Evolutionary conservation across 2,888 invertebrate species (phyloP).

Genomic region (Branchellion lobata): DNA sequence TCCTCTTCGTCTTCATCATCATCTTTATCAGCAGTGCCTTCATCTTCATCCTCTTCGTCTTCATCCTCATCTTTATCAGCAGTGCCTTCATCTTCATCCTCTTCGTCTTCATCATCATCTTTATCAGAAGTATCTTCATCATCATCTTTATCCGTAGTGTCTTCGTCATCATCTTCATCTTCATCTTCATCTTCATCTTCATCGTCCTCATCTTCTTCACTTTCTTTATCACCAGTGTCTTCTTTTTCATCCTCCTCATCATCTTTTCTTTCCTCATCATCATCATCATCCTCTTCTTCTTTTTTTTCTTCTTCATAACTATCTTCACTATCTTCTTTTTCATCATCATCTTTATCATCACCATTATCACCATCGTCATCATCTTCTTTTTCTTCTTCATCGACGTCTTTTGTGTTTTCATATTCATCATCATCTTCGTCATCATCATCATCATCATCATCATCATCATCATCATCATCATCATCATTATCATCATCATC

Average conservation of each 20-base stretch:
- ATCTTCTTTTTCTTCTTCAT: slow-evolving; percentile 12
- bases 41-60: slow-evolving; percentile 17
- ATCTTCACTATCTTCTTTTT: neutral
- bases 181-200: slow-evolving; percentile 8
- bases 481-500: slow-evolving; percentile 23
- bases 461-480: slow-evolving; percentile 4
- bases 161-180: slow-evolving; percentile 13
- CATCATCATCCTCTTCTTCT: neutral
- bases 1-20: slow-evolving; percentile 2
- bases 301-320: neutral
- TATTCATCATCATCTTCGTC: slow-evolving; percentile 18
- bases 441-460: slow-evolving; percentile 27
- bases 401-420: neutral
- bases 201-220: neutral
- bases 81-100: neutral
- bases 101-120: neutral
- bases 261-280: neutral
- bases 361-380: neutral
- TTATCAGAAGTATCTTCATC: neutral
- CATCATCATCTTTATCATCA: neutral
- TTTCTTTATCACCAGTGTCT: slow-evolving; percentile 10
- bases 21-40: neutral
- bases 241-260: neutral
- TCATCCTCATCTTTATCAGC: neutral
- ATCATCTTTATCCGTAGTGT: neutral